Evolutionary conservation across 2,888 invertebrate species (phyloP), one percentile per base, ranked within the genome.

Genomic region (Dasypogon diadema): DNA sequence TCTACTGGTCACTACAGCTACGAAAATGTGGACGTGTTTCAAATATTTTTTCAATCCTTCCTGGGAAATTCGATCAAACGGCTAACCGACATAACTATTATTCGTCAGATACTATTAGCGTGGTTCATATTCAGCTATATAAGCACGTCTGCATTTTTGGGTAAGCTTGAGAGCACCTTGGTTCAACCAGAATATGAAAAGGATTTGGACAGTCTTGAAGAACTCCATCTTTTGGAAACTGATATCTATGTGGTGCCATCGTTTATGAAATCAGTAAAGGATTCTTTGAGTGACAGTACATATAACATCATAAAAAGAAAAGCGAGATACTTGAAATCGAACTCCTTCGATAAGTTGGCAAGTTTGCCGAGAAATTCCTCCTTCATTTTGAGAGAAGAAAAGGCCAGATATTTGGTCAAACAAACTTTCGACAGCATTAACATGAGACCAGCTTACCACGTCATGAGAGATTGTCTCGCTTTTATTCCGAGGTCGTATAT

Each of bases 101-200:
- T 84, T 55, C 82, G 85, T 0, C 75, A 78, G 16, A 81, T 83
- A 6, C 80, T 85, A 2, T 81, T 84, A 26, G 78, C 81, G 2
- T 85, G 85, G 85, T 82, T 85, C 4, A 73, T 84, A 5, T 85
- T 84, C 51, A 82, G 83, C 30, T 85, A 84, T 55, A 80, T 85
- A 0, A 72, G 83, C 56, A 83, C 82, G 1, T 80, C 78, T 22
- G 80, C 84, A 18, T 84, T 84, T 70, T 81, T 84, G 26, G 85
- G 83, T 18, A 84, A 85, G 60, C 75, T 85, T 65, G 85, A 84
- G 51, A 85, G 85, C 51, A 81, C 80, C 8, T 84, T 85, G 46
- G 82, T 85, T 0, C 81, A 81, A 8, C 83, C 85, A 0, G 79
- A 78, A 10, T 85, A 81, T 70, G 82, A 82, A 60, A 42, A 79